A percentile compares a stretch with the other conserved stretches of the same genome.
Conservation (phyloP, 2,113 vertebrate species). For the Oncorhynchus gorbuscha region DNA sequence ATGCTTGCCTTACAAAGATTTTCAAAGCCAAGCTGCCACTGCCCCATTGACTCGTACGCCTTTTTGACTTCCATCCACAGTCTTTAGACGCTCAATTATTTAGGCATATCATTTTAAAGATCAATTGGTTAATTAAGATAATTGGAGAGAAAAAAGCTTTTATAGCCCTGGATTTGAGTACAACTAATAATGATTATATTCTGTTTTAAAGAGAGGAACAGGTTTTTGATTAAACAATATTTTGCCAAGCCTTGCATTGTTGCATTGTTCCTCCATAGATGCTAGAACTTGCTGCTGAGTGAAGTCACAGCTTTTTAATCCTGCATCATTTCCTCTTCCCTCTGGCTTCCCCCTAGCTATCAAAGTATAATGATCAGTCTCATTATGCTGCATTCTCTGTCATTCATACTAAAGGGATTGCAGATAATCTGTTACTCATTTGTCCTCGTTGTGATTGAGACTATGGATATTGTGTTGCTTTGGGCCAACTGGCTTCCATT, state of each 20-base stretch:
- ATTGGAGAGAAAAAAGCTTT: neutral
- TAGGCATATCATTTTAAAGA: constrained; percentile 2
- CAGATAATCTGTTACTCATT: constrained; percentile 9
- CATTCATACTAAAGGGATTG: constrained; percentile 11
- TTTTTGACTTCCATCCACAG: constrained; percentile 5
- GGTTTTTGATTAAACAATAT: neutral
- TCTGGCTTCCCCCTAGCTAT: neutral
- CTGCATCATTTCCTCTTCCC: neutral
- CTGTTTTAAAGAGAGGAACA: too few species aligned
- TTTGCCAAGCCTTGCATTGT: neutral
- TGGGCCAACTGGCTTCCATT: neutral
- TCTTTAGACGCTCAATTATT: constrained; percentile 24
- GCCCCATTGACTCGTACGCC: neutral
- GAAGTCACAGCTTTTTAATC: neutral
- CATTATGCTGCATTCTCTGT: constrained; percentile 10
- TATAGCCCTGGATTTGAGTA: neutral
- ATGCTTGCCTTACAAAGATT: neutral
- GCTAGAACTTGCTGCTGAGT: neutral
- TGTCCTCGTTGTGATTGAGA: constrained; percentile 4
- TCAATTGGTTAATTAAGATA: constrained; percentile 22
- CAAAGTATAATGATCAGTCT: constrained; percentile 3
- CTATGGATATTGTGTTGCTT: constrained; percentile 9
- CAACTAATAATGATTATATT: too few species aligned
- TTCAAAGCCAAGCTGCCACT: neutral
- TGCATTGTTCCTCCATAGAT: neutral